phyloP scores from a whole-genome alignment of 2,113 vertebrate genomes.

The Myxocyprinus asiaticus region DNA sequence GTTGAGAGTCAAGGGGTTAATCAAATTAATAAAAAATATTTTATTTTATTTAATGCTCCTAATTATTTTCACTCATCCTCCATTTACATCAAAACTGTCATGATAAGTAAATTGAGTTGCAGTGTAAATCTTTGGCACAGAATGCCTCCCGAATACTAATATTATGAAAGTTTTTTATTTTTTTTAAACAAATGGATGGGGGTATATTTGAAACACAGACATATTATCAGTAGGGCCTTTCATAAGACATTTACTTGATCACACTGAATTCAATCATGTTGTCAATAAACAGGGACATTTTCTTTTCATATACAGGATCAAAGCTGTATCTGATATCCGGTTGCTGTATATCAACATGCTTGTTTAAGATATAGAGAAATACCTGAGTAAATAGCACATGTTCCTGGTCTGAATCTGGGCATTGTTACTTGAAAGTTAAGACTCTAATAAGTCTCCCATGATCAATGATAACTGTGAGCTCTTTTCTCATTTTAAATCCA shows the following conservation, averaged over 20 bases:
- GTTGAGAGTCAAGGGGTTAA: background rate
- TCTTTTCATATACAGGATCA: conserved; percentile 24
- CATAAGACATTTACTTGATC: background rate
- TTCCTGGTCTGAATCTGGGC: conserved; percentile 1
- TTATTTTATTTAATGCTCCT: too few species aligned
- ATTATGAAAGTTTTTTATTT: too few species aligned
- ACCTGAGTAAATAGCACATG: conserved; percentile 29
- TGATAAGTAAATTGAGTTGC: background rate
- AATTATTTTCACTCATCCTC: background rate
- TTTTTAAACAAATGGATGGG: too few species aligned
- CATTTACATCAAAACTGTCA: background rate
- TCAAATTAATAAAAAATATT: background rate
- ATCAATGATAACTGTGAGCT: background rate
- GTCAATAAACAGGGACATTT: conserved; percentile 8
- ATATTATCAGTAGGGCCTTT: conserved; percentile 9
- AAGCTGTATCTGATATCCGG: conserved; percentile 42
- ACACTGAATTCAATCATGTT: background rate
- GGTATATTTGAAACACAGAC: background rate
- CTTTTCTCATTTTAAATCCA: background rate
- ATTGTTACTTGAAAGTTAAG: conserved; percentile 31
- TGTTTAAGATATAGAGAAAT: conserved; percentile 41
- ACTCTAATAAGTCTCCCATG: conserved; percentile 15
- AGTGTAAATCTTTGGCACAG: background rate
- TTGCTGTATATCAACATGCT: conserved; percentile 34
- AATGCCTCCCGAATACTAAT: too few species aligned